Conservation (phyloP, 2,113 vertebrate species). For the Antechinus stuartii region DNA sequence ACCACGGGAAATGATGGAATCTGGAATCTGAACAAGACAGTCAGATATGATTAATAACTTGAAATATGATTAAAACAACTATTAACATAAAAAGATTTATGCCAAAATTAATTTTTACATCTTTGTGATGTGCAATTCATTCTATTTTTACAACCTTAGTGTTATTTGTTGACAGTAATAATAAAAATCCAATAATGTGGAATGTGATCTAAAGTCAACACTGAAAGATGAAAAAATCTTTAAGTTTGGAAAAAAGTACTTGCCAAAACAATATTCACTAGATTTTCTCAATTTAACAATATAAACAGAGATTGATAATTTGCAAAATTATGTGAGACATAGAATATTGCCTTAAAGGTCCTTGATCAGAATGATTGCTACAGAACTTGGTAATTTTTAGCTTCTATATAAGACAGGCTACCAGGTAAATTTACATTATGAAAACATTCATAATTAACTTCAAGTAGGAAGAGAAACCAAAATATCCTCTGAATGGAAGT, state of each 20-base stretch:
- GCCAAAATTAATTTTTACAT: not conserved
- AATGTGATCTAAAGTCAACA: not conserved
- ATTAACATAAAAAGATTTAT: conserved; percentile 25
- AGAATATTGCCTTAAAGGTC: conserved; percentile 41
- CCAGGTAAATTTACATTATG: not conserved
- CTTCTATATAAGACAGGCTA: conserved; percentile 11
- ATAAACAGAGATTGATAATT: not conserved
- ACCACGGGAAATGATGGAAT: conserved; percentile 98
- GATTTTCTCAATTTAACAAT: not conserved
- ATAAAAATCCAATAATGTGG: conserved; percentile 26
- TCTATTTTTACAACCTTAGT: conserved; percentile 6
- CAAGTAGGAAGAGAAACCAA: not conserved
- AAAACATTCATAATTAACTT: conserved; percentile 42
- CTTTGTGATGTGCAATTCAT: not conserved
- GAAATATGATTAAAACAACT: conserved; percentile 26
- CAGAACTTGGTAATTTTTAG: conserved; percentile 11
- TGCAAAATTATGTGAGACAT: conserved; percentile 25
- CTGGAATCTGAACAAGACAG: conserved; percentile 92
- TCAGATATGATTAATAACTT: conserved; percentile 45
- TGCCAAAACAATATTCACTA: conserved; percentile 34
- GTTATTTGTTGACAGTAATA: conserved; percentile 13
- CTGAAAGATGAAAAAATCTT: conserved; percentile 21
- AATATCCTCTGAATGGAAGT: not conserved
- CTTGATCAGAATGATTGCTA: conserved; percentile 15
- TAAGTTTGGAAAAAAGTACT: conserved; percentile 48